Conservation (phyloP, 1,140 invertebrate species). For the Leptinotarsa lineolata region DNA sequence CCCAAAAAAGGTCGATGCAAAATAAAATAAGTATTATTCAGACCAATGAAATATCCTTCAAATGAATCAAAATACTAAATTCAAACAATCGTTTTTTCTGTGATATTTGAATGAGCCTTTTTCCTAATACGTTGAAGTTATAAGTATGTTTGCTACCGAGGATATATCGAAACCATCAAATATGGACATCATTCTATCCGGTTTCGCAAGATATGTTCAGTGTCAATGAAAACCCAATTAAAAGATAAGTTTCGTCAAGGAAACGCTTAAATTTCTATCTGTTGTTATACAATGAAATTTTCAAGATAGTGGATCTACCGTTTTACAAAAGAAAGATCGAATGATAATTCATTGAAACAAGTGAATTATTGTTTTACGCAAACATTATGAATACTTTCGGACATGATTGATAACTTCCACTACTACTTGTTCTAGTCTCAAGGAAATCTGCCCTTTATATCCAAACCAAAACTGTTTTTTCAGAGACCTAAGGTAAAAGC, state of each 20-base stretch:
- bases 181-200: not conserved
- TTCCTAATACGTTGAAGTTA: no score
- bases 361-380: not conserved
- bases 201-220: conserved; percentile 1
- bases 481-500: no score
- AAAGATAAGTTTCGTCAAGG: not conserved
- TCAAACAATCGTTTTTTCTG: no score
- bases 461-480: no score
- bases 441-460: no score
- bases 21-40: no score
- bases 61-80: no score
- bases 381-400: not conserved
- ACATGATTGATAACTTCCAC: no score
- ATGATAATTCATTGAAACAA: not conserved
- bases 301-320: not conserved
- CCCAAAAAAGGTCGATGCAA: no score
- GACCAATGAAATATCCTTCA: no score
- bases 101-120: no score
- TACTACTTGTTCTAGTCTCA: no score
- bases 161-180: conserved; percentile 1
- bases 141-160: not conserved
- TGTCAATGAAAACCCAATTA: conserved; percentile 2
- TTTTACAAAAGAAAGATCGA: not conserved
- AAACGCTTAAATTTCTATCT: not conserved
- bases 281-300: conserved; percentile 1